Base-by-base conservation (phyloP, 1,140 invertebrate species). In the Tetranychus urticae region DNA sequence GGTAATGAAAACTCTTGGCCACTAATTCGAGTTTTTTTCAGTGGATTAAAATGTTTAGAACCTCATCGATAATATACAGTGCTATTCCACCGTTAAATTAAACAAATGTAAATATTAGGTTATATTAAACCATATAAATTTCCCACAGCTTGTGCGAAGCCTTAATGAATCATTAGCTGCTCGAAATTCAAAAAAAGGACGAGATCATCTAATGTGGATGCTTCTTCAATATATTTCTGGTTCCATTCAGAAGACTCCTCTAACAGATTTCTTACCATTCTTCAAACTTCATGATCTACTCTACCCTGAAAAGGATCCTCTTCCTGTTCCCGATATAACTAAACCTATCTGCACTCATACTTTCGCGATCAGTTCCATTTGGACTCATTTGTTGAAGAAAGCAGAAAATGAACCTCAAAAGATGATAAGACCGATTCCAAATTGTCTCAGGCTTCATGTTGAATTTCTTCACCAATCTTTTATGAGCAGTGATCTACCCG, bases 161-260 rank as follows among this genome's bases (percentile, higher is more conserved):
- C 76, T 96, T 34, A 84, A 91, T 72, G 83, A 87, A 60, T 89
- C 88, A 77, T 81, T 84, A 69, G 65, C 63, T n/a, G 47, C 12
- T 7, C 77, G 81, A 66, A 86, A 88, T 69, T 77, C 89, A 67
- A 79, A 83, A 56, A 88, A 88, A 73, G 89, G 89, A 0, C 74
- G 91, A 56, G 90, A 97, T 74, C 88, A 94, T 68, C 72, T 97
- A 0, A 96, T 96, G 90, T 97, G 91, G 91, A 85, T 91, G 4
- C 73, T 97, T n/a, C 71, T 97, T 7, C 91, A 96, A 72, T 96
- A 92, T 69, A 91, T 96, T 63, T 94, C 90, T 2, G 89, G 90
- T 55, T 91, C 87, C 69, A 96, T 96, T 68, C 88, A 93, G 73
- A 82, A 90, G 65, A 93, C 93, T 75, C 85, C 88, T 1, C 80